Conservation (phyloP, 2,113 vertebrate genomes). For the Ophiodon elongatus region DNA sequence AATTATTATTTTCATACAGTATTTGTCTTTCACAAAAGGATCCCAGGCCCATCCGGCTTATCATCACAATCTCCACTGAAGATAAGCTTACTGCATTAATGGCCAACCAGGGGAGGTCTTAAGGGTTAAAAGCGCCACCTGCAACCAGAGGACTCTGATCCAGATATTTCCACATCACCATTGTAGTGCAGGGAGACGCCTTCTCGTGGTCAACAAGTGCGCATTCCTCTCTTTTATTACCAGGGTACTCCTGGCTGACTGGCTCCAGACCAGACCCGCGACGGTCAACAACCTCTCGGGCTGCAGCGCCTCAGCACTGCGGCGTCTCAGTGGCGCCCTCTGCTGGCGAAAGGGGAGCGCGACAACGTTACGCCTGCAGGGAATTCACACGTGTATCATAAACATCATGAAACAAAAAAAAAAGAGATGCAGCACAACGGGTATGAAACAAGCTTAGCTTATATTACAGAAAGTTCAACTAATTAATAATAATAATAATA, state of each 20-base stretch:
- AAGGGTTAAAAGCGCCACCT: neutral
- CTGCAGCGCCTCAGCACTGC: neutral
- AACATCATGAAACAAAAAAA: neutral
- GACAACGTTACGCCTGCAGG: neutral
- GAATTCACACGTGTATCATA: neutral
- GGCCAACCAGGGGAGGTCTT: neutral
- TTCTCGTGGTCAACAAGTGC: neutral
- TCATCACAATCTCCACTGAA: neutral
- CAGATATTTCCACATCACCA: neutral
- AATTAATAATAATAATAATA: neutral
- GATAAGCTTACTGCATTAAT: neutral
- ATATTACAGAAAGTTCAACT: neutral
- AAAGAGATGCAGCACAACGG: neutral
- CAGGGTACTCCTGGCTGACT: constrained; percentile 1
- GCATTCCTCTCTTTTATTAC: neutral
- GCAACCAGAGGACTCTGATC: neutral
- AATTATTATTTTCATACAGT: neutral
- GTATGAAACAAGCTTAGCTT: neutral
- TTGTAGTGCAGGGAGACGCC: neutral
- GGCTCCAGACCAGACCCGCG: neutral
- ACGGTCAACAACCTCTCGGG: constrained; percentile 39
- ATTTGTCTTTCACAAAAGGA: neutral
- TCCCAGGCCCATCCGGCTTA: neutral
- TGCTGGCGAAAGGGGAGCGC: neutral
- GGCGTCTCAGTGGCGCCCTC: constrained; percentile 19